phyloP scores from a whole-genome alignment of 2,888 invertebrate species.

The Xanthia icteritia region DNA sequence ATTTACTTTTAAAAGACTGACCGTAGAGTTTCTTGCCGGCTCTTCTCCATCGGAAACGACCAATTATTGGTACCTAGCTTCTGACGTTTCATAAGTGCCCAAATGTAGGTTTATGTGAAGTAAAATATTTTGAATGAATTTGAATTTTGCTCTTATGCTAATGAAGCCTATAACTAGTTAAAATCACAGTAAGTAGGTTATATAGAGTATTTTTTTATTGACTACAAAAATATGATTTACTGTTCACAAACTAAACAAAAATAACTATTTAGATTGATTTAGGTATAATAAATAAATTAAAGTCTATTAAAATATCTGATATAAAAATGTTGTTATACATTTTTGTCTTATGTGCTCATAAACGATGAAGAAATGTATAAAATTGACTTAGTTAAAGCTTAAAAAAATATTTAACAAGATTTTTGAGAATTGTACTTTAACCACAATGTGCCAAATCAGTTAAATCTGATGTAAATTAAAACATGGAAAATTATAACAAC shows the following conservation, averaged over 20 bases:
- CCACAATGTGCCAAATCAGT: slow-evolving; percentile 11
- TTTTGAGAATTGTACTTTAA: slow-evolving; percentile 9
- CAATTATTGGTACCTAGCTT: too few relatives aligned
- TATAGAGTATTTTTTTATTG: slow-evolving; percentile 23
- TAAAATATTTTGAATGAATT: too few relatives aligned
- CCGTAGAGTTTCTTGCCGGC: too few relatives aligned
- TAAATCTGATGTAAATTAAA: neutral
- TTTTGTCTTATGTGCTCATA: neutral
- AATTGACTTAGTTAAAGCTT: neutral
- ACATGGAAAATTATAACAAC: neutral
- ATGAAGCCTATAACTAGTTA: neutral
- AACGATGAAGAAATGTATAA: neutral
- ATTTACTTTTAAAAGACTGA: too few relatives aligned
- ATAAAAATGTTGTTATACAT: slow-evolving; percentile 30
- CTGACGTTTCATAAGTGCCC: too few relatives aligned
- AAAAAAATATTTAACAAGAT: neutral
- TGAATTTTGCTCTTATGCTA: neutral
- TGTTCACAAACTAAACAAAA: slow-evolving; percentile 15
- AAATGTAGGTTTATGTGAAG: too few relatives aligned
- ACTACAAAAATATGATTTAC: slow-evolving; percentile 9
- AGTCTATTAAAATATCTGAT: slow-evolving; percentile 35
- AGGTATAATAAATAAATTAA: slow-evolving; percentile 42
- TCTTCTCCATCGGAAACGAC: too few relatives aligned
- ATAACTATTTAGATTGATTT: slow-evolving; percentile 2
- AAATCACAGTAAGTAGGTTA: slow-evolving; percentile 6